Percentiles rank a stretch among this genome's conserved stretches.
phyloP scores from a whole-genome alignment of 2,113 vertebrate species.

The Hyaena hyaena region DNA sequence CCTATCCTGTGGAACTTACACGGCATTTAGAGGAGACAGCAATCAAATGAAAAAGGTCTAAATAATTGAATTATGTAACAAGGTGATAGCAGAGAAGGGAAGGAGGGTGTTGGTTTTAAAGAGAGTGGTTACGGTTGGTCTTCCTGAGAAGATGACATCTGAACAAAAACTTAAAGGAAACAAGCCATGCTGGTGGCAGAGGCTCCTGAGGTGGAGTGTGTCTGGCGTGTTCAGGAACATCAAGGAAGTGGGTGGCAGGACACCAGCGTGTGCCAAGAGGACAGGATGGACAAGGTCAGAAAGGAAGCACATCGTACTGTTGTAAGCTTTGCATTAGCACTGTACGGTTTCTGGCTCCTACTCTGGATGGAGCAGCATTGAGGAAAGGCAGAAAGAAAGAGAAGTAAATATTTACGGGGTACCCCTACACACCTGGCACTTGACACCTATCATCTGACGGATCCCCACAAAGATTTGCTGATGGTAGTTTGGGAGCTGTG shows the following conservation, averaged over 20 bases:
- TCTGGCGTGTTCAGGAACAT: neutral
- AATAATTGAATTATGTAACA: neutral
- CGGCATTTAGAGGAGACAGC: neutral
- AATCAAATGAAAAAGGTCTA: neutral
- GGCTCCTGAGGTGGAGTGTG: neutral
- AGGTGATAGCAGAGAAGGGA: neutral
- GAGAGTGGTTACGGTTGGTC: neutral
- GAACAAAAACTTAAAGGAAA: neutral
- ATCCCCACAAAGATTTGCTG: neutral
- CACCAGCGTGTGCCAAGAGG: neutral
- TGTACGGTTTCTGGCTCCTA: neutral
- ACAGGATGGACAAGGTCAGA: neutral
- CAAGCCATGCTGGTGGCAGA: neutral
- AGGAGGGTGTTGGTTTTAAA: neutral
- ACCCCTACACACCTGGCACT: neutral
- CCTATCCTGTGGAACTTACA: neutral
- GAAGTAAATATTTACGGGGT: neutral
- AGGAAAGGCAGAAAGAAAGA: neutral
- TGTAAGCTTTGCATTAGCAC: neutral
- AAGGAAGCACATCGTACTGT: neutral
- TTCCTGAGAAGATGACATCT: neutral
- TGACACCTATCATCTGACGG: neutral
- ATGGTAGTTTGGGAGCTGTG: neutral
- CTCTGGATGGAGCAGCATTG: neutral
- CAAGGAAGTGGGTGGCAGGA: neutral